phyloP scores from a whole-genome alignment of 2,888 invertebrate genomes.

The Gastrophysa polygoni region DNA sequence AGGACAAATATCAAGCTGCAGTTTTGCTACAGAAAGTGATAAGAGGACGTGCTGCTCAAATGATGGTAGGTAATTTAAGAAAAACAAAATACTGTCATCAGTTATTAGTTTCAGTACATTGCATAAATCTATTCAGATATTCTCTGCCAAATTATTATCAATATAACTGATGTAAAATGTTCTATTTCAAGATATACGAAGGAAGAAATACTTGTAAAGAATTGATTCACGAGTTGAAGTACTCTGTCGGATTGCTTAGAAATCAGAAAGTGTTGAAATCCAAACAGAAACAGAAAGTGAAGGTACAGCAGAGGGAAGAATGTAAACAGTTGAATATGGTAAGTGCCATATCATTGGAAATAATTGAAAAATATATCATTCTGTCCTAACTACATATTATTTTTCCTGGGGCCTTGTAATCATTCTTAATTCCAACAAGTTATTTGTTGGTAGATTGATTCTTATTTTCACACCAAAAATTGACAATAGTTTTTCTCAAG shows the following conservation, averaged over 20 bases:
- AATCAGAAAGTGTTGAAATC: constrained; percentile 58
- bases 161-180: too few species aligned
- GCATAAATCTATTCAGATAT: too few species aligned
- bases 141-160: too few species aligned
- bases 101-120: too few species aligned
- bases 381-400: too few species aligned
- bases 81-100: too few species aligned
- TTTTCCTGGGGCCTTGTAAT: too few species aligned
- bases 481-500: too few species aligned
- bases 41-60: constrained; percentile 74
- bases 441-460: too few species aligned
- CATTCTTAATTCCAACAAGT: too few species aligned
- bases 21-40: constrained; percentile 70
- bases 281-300: constrained; percentile 47
- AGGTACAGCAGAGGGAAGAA: constrained; percentile 52
- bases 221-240: constrained; percentile 73
- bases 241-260: constrained; percentile 68
- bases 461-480: too few species aligned
- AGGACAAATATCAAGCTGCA: constrained; percentile 62
- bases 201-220: constrained; percentile 72
- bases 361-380: neutral
- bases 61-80: constrained; percentile 65
- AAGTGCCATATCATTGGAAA: constrained; percentile 15
- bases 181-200: constrained; percentile 69
- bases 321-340: constrained; percentile 43